Base-by-base conservation (phyloP, 23 tunicate species). In the Styela plicata region DNA sequence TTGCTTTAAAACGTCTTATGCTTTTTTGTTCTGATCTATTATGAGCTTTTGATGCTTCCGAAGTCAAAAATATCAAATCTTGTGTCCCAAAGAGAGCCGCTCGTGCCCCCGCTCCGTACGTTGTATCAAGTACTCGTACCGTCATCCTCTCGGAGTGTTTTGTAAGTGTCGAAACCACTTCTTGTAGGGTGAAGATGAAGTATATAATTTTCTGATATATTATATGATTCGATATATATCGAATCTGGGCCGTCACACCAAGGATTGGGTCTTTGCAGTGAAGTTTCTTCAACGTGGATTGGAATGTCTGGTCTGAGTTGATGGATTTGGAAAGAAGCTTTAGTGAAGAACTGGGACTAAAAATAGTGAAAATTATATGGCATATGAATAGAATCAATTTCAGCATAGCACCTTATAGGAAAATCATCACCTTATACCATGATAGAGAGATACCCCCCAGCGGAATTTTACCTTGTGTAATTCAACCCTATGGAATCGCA, bases 211-310 rank as follows among this genome's bases (percentile, higher is more conserved):
- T 79, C 44, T 2, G 83, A 79, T 21, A 79, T 79, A 1, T 79
- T 79, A 36, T 13, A 79, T 0, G 83, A 79, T 22, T 63, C 83
- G 0, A 13, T 23, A 25, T 36, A 63, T 36, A 79, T 79, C 26
- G 70, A 79, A 27, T 79, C 73, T 24, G 36, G 23, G 32, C 83
- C 83, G 23, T 79, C 83, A 27, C 27, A 24, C 83, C 83, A 79
- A 28, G 83, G 83, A 64, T 79, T 79, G 21, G 83, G 83, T 63
- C 83, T 74, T 31, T 79, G 83, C 71, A 79, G 63, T 63, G 73
- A 26, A 7, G 36, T 79, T 23, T 37, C 31, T 20, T 79, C 83
- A 31, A 79, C 73, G 44, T 79, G 83, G 34, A 79, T 64, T 20
- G 83, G 83, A 7, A 79, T 19, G 18, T 79, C 83, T 17, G 73